These are phyloP conservation scores for Drosophila percnosoma DNA, from an alignment of 2,888 invertebrate genomes.

Conservation along the genomic window DNA sequence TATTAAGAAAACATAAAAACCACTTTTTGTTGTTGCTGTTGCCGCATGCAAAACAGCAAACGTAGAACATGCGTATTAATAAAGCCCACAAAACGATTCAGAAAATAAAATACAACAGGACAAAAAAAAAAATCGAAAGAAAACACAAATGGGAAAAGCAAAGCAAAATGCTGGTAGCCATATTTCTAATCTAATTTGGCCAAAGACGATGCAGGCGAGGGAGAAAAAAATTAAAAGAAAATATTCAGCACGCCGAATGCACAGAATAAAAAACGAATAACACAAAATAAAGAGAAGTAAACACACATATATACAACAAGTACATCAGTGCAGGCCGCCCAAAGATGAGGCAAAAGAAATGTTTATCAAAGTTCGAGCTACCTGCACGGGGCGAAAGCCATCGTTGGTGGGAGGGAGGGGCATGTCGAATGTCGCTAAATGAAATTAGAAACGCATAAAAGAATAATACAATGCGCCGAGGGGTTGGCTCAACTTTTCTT, in stretches of 20 bases:
- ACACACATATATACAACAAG: slow-evolving; percentile 31
- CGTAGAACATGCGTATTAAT: slow-evolving; percentile 65
- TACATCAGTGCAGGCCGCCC: slow-evolving; percentile 70
- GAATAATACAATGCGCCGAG: slow-evolving; percentile 69
- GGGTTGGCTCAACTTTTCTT: slow-evolving; percentile 51
- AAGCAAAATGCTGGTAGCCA: slow-evolving; percentile 77
- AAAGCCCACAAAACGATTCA: slow-evolving; percentile 52
- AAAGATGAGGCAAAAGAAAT: slow-evolving; percentile 59
- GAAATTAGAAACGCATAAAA: slow-evolving; percentile 82
- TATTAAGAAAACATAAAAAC: slow-evolving; percentile 66
- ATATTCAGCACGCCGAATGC: slow-evolving; percentile 53
- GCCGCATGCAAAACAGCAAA: slow-evolving; percentile 55
- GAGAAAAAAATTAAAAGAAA: slow-evolving; percentile 68
- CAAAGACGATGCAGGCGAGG: slow-evolving; percentile 47
- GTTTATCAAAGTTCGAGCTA: slow-evolving; percentile 70
- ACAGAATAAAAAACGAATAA: slow-evolving; percentile 41
- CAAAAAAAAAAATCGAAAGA: slow-evolving; percentile 29
- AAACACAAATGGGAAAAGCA: slow-evolving; percentile 55
- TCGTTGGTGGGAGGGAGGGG: not conserved
- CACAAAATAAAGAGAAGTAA: slow-evolving; percentile 20
- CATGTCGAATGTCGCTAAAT: slow-evolving; percentile 77
- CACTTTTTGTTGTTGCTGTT: slow-evolving; percentile 36
- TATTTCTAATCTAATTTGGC: slow-evolving; percentile 82
- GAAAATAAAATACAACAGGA: slow-evolving; percentile 20
- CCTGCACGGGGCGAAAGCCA: slow-evolving; percentile 29